Base-by-base conservation (phyloP, 2,113 vertebrate genomes). In the Gymnocephalus cernua region DNA sequence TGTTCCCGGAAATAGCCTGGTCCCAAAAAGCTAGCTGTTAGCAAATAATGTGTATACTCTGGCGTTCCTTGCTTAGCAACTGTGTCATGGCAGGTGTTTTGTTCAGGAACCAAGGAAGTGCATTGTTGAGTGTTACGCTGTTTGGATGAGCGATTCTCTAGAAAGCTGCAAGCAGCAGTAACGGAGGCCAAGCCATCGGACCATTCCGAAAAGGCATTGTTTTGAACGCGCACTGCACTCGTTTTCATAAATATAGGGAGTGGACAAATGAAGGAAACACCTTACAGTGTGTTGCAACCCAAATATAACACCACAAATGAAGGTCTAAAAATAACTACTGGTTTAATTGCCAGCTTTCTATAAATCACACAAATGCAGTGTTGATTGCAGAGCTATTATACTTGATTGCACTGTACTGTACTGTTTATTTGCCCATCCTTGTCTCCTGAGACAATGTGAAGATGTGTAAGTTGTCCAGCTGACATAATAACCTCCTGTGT, bases 381-480 rank as follows among this genome's bases (percentile, higher is more conserved):
- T 68, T 67, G 51, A 74, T 57, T 48, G 19, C 10, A 21, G 9
- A n/a, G 14, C 19, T 23, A 0, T 78, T 61, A 3, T 41, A 2
- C 27, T 58, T 27, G 16, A 57, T 48, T 61, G 48, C 45, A 7
- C 8, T 50, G 3, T 32, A 16, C 10, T 58, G 51, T 11, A 1
- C 50, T 47, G 27, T 72, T 71, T 3, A 29, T 75, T 63, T 50
- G 3, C 15, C 25, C 56, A 9, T 64, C 51, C 14, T 74, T 23
- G 21, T 73, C 51, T 18, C 62, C 18, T 35, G 18, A 59, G 62
- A 58, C 3, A 0, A 15, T 14, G 50, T 56, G 45, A 71, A 72
- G 69, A 68, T 3, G 57, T 19, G 14, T 41, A 35, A 84, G 59
- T 67, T 29, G 72, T 74, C 35, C 56, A 38, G 69, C 76, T 83